These are phyloP conservation scores for Ibidorhyncha struthersii DNA, from an alignment of 2,113 vertebrate species.

Conservation along the genomic window DNA sequence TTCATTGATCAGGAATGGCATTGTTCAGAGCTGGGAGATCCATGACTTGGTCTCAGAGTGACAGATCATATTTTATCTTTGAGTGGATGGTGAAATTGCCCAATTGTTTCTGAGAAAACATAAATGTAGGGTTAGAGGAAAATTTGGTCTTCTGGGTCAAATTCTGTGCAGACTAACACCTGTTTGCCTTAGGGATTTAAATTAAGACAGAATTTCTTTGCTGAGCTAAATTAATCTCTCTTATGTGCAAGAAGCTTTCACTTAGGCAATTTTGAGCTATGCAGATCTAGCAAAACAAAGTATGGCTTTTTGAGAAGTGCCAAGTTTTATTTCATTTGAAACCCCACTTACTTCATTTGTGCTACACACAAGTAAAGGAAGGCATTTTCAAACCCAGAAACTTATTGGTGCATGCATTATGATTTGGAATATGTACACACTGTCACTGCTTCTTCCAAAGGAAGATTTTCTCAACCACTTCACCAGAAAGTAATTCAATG, in stretches of 20 bases:
- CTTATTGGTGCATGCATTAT: conserved; percentile 23
- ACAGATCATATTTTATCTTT: not conserved
- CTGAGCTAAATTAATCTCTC: conserved; percentile 41
- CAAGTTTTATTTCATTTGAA: conserved; percentile 56
- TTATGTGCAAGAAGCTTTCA: conserved; percentile 48
- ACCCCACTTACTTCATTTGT: conserved; percentile 51
- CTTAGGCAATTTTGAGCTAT: conserved; percentile 37
- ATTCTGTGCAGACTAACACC: conserved; percentile 29
- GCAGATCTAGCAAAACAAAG: conserved; percentile 63
- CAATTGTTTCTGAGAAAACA: not conserved
- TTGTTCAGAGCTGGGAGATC: not conserved
- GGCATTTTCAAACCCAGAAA: conserved; percentile 28
- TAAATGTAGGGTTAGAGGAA: not conserved
- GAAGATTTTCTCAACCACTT: conserved; percentile 13
- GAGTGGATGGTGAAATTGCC: not conserved
- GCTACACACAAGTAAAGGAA: conserved; percentile 27
- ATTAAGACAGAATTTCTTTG: conserved; percentile 39
- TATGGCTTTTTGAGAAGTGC: conserved; percentile 47
- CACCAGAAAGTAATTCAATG: conserved; percentile 14
- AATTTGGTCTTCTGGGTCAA: not conserved
- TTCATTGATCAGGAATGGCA: not conserved
- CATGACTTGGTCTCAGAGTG: not conserved
- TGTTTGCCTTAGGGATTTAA: conserved; percentile 51
- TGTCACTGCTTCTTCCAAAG: conserved; percentile 8
- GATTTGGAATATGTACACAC: not conserved